Conservation (phyloP, 2,113 vertebrate species). For the Macroglossus sobrinus region DNA sequence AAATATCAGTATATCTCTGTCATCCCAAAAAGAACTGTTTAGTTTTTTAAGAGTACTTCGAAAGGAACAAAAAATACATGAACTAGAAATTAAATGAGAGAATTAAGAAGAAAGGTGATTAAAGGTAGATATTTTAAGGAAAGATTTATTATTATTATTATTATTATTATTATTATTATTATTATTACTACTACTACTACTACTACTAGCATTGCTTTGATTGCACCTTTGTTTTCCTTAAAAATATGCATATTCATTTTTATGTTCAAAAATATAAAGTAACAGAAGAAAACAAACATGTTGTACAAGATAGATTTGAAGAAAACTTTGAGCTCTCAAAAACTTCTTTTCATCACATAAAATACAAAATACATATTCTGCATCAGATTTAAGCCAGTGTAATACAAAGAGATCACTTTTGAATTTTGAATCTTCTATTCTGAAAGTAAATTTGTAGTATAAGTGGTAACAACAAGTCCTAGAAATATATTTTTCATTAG, state of each 20-base stretch:
- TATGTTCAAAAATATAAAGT: background rate
- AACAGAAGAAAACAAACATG: background rate
- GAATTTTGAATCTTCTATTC: slow-evolving; percentile 14
- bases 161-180: too few species aligned
- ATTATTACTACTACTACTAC: too few species aligned
- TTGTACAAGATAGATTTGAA: background rate
- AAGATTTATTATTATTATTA: background rate
- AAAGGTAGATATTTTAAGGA: background rate
- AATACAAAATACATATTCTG: background rate
- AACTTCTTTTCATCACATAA: background rate
- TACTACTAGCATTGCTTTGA: too few species aligned
- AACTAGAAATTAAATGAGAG: background rate
- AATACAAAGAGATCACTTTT: background rate
- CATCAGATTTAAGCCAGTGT: background rate
- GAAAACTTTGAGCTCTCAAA: background rate
- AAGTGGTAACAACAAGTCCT: background rate
- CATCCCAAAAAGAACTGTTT: background rate
- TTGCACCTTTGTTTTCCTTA: too few species aligned
- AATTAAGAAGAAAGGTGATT: background rate
- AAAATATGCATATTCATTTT: background rate
- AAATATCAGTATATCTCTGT: background rate
- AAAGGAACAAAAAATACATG: background rate
- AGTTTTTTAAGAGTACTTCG: background rate
- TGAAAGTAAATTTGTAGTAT: background rate
- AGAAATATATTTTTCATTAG: background rate